These are phyloP conservation scores for Hylia prasina DNA, from an alignment of 2,113 vertebrate species.

Conservation along the genomic window DNA sequence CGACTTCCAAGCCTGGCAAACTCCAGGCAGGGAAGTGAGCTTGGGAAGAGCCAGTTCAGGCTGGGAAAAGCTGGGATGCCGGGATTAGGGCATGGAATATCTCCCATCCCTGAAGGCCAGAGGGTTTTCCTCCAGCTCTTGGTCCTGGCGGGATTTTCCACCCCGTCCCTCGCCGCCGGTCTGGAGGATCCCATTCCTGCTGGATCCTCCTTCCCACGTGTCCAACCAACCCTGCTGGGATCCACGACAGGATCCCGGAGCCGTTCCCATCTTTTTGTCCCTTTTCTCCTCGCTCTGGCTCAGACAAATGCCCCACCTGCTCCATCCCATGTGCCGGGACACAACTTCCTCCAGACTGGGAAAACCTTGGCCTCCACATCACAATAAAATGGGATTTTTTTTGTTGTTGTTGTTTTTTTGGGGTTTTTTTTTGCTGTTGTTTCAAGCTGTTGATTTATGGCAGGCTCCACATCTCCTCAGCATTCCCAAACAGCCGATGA, in stretches of 20 bases:
- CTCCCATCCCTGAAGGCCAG: neutral
- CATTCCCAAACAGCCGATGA: slow-evolving; percentile 23
- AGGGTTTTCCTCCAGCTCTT: neutral
- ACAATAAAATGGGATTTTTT: neutral
- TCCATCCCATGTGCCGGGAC: neutral
- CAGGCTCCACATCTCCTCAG: neutral
- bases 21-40: neutral
- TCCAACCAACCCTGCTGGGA: neutral
- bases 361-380: neutral
- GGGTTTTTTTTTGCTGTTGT: accelerated
- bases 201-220: neutral
- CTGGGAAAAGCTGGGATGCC: neutral
- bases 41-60: neutral
- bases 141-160: neutral
- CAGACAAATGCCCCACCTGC: neutral
- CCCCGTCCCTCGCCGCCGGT: accelerated
- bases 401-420: too few relatives aligned
- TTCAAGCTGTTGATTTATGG: neutral
- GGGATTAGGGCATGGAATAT: neutral
- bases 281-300: neutral
- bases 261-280: neutral
- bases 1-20: neutral
- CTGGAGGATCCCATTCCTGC: neutral
- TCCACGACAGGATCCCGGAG: neutral
- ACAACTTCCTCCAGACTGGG: neutral